A percentile compares a stretch with the other conserved stretches of the same genome.
These are phyloP conservation scores for Antechinus stuartii DNA, from an alignment of 2,113 vertebrate species.

Conservation along the genomic window DNA sequence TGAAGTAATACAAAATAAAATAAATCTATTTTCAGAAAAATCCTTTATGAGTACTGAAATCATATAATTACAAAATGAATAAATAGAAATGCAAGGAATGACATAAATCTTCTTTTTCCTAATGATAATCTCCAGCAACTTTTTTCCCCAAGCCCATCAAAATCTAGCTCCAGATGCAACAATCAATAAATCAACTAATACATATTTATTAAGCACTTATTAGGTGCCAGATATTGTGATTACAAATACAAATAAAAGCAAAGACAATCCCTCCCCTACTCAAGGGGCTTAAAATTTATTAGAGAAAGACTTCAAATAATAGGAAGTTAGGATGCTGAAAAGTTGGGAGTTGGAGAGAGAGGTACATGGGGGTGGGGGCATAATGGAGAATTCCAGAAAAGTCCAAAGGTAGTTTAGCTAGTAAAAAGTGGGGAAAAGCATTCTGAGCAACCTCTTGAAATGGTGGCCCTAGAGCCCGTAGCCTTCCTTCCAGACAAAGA, in stretches of 20 bases:
- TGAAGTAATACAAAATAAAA: background rate
- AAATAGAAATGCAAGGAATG: background rate
- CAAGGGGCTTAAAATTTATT: background rate
- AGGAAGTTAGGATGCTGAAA: background rate
- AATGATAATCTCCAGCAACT: constrained; percentile 17
- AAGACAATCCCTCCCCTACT: background rate
- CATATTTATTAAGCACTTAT: background rate
- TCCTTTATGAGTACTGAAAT: background rate
- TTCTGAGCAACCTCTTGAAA: background rate
- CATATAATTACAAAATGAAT: background rate
- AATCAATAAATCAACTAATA: background rate
- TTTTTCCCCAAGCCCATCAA: background rate
- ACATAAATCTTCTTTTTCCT: background rate
- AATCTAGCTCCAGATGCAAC: background rate
- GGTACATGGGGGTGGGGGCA: background rate
- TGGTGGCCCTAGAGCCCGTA: background rate
- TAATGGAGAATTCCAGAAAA: background rate
- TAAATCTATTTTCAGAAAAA: background rate
- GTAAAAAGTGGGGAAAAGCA: background rate
- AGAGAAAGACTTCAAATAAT: background rate
- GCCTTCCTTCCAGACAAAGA: background rate
- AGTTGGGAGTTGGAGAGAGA: background rate
- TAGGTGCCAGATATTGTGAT: background rate
- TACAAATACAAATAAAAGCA: background rate
- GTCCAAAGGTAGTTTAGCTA: background rate